Evolutionary conservation across 1,140 invertebrate species (phyloP), one percentile per base, ranked within the genome.

Genomic region (Cardiocondyla obscurior): DNA sequence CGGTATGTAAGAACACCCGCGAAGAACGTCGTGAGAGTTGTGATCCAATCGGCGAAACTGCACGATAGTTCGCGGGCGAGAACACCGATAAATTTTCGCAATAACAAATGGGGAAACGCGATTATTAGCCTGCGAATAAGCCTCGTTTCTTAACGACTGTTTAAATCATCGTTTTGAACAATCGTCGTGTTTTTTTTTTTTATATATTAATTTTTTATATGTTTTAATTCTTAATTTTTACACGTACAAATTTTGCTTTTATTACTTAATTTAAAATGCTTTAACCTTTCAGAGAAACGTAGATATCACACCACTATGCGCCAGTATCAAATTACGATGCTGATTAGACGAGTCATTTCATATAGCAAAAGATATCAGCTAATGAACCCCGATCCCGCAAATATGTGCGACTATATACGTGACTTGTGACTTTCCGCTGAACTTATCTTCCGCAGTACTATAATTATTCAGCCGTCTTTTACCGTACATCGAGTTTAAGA

Each of bases 41-140:
- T 22, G 74, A 77, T 65, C 44, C 10, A 44, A 46, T 51, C 57
- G 42, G 58, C n/a, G 28, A 65, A 64, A 51, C 28, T 51, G 74
- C 33, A n/a, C 19, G 60, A 53, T 51, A 19, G 51, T 28, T 33
- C 19, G 33, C 33, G 70, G 22, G 42, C 28, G 22, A 19, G 60
- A 64, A 64, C 36, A 25, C 42, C 19, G 42, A 42, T 44, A 55
- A 60, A 12, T 74, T 60, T 74, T 74, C 39, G 2, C 39, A 28
- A n/a, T 33, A 62, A 74, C 39, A 30, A 51, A 39, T 33, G 19
- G n/a, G n/a, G 12, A 53, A 14, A 25, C 14, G 67, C 55, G 36
- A 28, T 62, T 44, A 46, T 33, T 14, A 42, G 5, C 1, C 3
- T 10, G 12, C 10, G 19, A 30, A 6, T 8, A 44, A 60, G 44